Evolutionary conservation across 2,888 invertebrate genomes (phyloP).

Genomic region (Eupithecia abbreviata): DNA sequence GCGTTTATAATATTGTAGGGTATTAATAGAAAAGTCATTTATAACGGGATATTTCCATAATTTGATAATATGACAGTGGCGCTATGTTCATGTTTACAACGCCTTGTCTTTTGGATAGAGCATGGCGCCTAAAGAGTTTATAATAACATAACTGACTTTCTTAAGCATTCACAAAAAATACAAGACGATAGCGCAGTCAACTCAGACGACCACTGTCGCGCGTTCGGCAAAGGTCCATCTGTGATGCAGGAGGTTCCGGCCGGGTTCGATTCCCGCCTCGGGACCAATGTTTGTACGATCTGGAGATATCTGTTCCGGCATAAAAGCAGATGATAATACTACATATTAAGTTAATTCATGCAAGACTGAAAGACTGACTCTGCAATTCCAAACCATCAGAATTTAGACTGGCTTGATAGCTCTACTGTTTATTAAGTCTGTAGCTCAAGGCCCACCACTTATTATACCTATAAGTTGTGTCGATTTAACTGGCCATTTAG

Average conservation of each 20-base stretch:
- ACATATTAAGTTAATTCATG: not conserved
- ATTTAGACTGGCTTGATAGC: not conserved
- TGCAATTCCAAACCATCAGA: not conserved
- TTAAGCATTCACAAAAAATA: not conserved
- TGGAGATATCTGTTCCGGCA: too few species aligned
- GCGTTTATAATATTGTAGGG: too few species aligned
- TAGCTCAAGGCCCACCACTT: slow-evolving; percentile 3
- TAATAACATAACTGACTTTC: not conserved
- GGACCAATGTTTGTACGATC: too few species aligned
- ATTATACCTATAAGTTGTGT: not conserved
- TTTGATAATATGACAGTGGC: not conserved
- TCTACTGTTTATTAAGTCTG: not conserved
- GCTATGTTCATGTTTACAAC: not conserved
- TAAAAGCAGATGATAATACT: too few species aligned
- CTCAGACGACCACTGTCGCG: too few species aligned
- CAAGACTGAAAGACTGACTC: not conserved
- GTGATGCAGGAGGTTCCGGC: too few species aligned
- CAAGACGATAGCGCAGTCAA: not conserved
- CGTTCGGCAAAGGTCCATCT: too few species aligned
- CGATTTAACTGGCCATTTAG: not conserved
- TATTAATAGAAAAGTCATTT: too few species aligned
- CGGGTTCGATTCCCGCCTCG: too few species aligned
- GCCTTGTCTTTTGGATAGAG: not conserved
- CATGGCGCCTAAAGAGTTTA: not conserved
- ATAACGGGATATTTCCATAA: too few species aligned